Evolutionary conservation across 2,888 invertebrate genomes (phyloP).

Genomic region (Heliconius charithonia): DNA sequence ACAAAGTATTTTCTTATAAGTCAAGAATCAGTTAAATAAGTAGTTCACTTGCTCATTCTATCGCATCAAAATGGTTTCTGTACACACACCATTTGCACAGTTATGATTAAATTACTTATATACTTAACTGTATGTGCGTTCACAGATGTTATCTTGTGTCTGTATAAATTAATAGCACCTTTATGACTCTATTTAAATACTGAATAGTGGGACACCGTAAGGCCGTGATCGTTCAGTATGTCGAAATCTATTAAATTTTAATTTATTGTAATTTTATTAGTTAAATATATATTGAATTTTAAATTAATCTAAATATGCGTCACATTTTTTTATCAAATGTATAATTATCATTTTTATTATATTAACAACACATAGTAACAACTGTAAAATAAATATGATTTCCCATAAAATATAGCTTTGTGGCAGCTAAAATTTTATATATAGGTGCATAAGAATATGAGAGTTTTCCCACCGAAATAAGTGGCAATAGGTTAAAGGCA

Average conservation of each 20-base stretch:
- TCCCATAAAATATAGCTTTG: neutral
- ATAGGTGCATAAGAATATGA: constrained; percentile 6
- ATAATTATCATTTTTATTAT: neutral
- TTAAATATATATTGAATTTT: constrained; percentile 4
- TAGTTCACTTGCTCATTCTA: constrained; percentile 16
- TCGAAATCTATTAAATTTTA: constrained; percentile 9
- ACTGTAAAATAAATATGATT: constrained; percentile 1
- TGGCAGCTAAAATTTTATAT: neutral
- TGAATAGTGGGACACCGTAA: constrained; percentile 28
- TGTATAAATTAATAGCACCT: constrained; percentile 35
- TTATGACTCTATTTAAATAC: constrained; percentile 37
- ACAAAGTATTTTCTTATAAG: neutral
- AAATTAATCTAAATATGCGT: neutral
- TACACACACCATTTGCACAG: neutral
- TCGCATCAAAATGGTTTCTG: constrained; percentile 10
- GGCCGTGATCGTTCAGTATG: constrained; percentile 9
- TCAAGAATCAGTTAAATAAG: constrained; percentile 6
- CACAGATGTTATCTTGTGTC: constrained; percentile 33
- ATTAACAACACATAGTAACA: neutral
- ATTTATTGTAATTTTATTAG: constrained; percentile 22
- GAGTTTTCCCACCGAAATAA: constrained; percentile 40
- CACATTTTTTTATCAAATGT: constrained; percentile 2
- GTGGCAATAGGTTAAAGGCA: constrained; percentile 39
- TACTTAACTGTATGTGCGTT: constrained; percentile 21
- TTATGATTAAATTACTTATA: constrained; percentile 24